Percentiles rank a stretch among this genome's conserved stretches.
These are phyloP conservation scores for Folsomia manolachei DNA, from an alignment of 2,888 invertebrate genomes.

Conservation along the genomic window DNA sequence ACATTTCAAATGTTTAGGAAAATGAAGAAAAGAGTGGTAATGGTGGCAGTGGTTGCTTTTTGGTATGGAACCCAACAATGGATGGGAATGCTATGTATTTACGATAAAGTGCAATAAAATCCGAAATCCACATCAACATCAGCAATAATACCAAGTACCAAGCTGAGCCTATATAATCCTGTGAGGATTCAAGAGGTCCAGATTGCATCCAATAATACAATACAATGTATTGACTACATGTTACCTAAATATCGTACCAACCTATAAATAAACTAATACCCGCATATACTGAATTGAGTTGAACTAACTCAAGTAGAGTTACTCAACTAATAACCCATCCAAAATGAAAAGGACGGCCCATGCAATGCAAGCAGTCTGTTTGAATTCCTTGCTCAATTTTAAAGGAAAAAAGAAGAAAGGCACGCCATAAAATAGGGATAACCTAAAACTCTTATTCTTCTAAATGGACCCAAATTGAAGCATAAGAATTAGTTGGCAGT, in stretches of 20 bases:
- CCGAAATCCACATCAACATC: not conserved
- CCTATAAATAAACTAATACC: not conserved
- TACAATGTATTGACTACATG: not conserved
- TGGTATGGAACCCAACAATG: not conserved
- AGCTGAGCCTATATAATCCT: not conserved
- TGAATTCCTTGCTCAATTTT: not conserved
- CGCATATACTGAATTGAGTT: no score
- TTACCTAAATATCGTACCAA: not conserved
- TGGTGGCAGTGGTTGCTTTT: no score
- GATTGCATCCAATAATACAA: not conserved
- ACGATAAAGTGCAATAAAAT: not conserved
- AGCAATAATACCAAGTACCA: not conserved
- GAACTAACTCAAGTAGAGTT: no score
- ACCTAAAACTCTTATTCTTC: not conserved
- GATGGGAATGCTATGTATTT: not conserved
- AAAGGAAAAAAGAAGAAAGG: not conserved
- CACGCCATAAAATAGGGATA: not conserved
- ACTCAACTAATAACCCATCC: not conserved
- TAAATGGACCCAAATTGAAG: not conserved
- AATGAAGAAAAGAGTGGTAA: no score
- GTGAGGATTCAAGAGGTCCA: no score
- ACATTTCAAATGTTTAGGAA: no score
- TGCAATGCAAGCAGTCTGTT: no score
- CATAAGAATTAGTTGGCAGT: not conserved
- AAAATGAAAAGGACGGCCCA: not conserved